Evolutionary conservation across 2,797 vertebrate species (phyloP), one percentile per base, ranked within the genome.

Genomic region (Morus bassanus): DNA sequence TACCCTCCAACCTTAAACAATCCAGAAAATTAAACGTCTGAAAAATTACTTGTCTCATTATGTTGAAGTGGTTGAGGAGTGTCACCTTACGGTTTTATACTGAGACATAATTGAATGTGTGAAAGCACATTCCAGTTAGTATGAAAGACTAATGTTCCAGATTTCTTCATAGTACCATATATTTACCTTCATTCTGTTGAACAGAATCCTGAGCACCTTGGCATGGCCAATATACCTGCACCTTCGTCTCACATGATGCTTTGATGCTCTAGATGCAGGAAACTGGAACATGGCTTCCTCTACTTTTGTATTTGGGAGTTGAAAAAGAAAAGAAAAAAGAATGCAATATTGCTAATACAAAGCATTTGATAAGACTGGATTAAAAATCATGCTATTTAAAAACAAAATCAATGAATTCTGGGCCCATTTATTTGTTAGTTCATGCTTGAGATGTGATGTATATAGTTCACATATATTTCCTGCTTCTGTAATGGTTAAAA

Each of bases 81-180:
- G 33, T 77, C 23, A 45, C 23, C 45, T 88, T 76, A 24, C 1
- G 3, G 35, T 93, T 96, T 91, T 92, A 91, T 65, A 78, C 19
- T 3, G 8, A 88, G 35, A 25, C 13, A 94, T 95, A 97, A 92
- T 10, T 75, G 48, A 94, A 94, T 93, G 81, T 11, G 2, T 45
- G 28, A 70, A 85, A 59, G 15, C 2, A 89, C 37, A 39, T 39
- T 39, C 37, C 37, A 39, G 37, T 39, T 39, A 39, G 37, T 39
- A 10, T 39, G 37, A 39, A 39, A 39, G 25, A 51, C 8, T 35
- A 50, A 41, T 5, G 18, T 28, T 92, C 30, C 43, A 30, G 18
- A 23, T 82, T 96, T 95, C 28, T 77, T 85, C 28, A 11, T n/a
- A 37, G 30, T 18, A 33, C 2, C 10, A 13, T 33, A 3, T 22